Conservation (phyloP, 2,888 invertebrate genomes). For the Platycnemis pennipes region DNA sequence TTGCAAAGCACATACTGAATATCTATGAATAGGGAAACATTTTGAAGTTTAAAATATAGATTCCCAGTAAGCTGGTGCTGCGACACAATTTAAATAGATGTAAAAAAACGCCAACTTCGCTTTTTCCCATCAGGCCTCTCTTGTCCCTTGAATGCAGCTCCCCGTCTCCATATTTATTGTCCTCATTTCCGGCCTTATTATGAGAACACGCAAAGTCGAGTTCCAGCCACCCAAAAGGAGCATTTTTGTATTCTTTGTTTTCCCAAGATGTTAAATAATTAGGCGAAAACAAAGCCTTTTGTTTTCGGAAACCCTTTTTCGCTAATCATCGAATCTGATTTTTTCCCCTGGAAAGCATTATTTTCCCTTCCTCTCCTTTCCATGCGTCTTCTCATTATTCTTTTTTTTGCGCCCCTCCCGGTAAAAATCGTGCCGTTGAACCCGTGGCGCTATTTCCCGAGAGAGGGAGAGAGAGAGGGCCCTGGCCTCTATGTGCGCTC, state of each 20-base stretch:
- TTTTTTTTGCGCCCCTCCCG: neutral
- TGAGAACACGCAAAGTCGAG: neutral
- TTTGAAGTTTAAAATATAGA: too few relatives aligned
- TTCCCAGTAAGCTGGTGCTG: neutral
- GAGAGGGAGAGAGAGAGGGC: neutral
- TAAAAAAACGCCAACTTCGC: neutral
- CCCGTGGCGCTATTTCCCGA: neutral
- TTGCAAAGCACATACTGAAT: too few relatives aligned
- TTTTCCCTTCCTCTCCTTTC: neutral
- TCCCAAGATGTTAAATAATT: conserved; percentile 32
- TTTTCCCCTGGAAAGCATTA: neutral
- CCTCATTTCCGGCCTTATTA: neutral
- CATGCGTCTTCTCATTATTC: neutral
- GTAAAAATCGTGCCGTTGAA: neutral
- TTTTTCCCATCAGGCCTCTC: neutral
- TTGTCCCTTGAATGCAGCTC: neutral
- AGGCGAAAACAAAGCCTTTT: conserved; percentile 10
- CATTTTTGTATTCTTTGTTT: conserved; percentile 7
- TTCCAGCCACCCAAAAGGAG: conserved; percentile 6
- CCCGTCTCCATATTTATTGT: neutral
- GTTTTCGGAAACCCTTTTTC: conserved; percentile 4
- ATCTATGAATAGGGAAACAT: too few relatives aligned
- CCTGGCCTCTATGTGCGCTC: neutral
- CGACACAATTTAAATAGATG: neutral
- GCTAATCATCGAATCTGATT: conserved; percentile 26